These are phyloP conservation scores for Syngnathus scovelli DNA, from an alignment of 2,113 vertebrate genomes.

Conservation along the genomic window DNA sequence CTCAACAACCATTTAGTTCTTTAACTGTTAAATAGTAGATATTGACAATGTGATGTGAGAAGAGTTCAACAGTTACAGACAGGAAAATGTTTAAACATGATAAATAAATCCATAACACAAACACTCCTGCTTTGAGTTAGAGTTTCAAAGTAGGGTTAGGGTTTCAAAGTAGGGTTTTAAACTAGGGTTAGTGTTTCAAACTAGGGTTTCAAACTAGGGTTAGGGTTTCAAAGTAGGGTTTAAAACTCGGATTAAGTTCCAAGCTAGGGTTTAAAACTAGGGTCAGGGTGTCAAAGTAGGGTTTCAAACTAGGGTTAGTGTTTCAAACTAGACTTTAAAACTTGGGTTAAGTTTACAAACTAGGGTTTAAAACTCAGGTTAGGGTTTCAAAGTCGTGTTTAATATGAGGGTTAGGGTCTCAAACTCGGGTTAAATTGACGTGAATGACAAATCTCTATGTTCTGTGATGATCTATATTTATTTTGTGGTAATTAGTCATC, in stretches of 20 bases:
- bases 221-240: neutral
- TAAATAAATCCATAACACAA: neutral
- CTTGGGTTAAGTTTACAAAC: too few relatives aligned
- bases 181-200: neutral
- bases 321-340: neutral
- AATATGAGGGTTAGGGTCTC: neutral
- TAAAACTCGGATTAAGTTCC: too few relatives aligned
- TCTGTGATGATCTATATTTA: constrained; percentile 1
- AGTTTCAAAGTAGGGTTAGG: neutral
- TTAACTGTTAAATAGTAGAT: too few relatives aligned
- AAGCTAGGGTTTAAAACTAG: neutral
- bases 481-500: constrained; percentile 2
- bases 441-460: neutral
- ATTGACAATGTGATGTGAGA: too few relatives aligned
- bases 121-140: neutral
- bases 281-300: neutral
- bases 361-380: neutral
- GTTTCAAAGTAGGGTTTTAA: neutral
- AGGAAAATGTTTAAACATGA: neutral
- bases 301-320: neutral
- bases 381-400: too few relatives aligned
- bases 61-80: too few relatives aligned
- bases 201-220: neutral
- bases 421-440: constrained; percentile 8
- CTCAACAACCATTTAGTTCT: too few relatives aligned